Conservation (phyloP, 2,888 invertebrate species). For the Acrocyrtus sp. region DNA sequence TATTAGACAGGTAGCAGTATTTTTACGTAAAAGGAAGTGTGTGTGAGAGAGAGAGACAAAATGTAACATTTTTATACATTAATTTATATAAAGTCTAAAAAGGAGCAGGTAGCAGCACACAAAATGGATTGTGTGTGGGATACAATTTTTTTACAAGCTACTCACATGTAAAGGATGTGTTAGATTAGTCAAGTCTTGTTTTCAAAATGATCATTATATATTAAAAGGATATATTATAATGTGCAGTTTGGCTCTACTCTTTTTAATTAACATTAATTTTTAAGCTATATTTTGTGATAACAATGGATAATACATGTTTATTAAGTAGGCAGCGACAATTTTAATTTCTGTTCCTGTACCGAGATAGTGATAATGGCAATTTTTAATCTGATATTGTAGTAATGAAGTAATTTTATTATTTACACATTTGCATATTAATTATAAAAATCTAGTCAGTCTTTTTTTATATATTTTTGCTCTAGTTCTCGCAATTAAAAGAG, state of each 20-base stretch:
- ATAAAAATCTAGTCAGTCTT: slow-evolving; percentile 44
- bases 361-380: neutral
- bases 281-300: too few relatives aligned
- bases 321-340: too few relatives aligned
- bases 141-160: neutral
- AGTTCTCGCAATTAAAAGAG: too few relatives aligned
- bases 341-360: too few relatives aligned
- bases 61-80: neutral
- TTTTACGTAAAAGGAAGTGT: neutral
- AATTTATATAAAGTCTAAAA: neutral
- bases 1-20: too few relatives aligned
- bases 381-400: too few relatives aligned
- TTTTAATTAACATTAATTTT: neutral
- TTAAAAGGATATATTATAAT: too few relatives aligned
- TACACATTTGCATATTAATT: neutral
- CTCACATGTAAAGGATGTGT: slow-evolving; percentile 10
- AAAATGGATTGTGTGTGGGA: too few relatives aligned
- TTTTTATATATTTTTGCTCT: slow-evolving; percentile 1
- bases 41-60: neutral
- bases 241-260: neutral
- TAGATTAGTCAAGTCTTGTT: slow-evolving; percentile 40
- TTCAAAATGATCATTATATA: neutral
- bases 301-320: neutral
- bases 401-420: neutral
- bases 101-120: neutral